Conservation (phyloP, 2,113 vertebrate species). For the Oophaga pumilio region DNA sequence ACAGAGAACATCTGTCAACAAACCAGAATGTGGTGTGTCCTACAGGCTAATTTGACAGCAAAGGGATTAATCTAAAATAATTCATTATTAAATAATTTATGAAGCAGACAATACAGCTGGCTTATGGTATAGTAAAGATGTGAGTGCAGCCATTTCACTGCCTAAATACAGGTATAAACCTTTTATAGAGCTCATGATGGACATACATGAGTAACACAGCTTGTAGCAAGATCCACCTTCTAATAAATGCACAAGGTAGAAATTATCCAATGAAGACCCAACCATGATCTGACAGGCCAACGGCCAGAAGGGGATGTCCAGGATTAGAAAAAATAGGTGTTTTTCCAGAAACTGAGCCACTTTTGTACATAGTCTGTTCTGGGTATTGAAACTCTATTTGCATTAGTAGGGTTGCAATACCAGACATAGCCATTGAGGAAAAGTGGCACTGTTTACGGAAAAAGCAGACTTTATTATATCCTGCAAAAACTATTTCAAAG, state of each 20-base stretch:
- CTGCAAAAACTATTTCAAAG: no score
- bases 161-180: background rate
- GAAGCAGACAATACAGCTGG: background rate
- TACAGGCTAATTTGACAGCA: background rate
- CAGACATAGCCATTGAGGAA: no score
- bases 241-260: background rate
- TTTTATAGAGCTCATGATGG: background rate
- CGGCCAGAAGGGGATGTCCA: no score
- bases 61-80: background rate
- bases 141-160: background rate
- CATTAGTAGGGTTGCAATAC: no score
- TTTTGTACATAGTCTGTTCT: no score
- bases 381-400: no score
- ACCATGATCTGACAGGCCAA: background rate
- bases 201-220: no score
- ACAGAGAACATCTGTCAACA: constrained; percentile 16
- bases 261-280: background rate
- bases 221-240: no score
- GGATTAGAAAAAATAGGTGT: no score
- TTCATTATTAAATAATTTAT: background rate
- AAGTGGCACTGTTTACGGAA: no score
- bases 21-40: background rate
- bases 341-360: no score
- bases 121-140: background rate
- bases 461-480: no score